Base-by-base conservation (phyloP, 2,113 vertebrate species). In the Gavialis gangeticus region DNA sequence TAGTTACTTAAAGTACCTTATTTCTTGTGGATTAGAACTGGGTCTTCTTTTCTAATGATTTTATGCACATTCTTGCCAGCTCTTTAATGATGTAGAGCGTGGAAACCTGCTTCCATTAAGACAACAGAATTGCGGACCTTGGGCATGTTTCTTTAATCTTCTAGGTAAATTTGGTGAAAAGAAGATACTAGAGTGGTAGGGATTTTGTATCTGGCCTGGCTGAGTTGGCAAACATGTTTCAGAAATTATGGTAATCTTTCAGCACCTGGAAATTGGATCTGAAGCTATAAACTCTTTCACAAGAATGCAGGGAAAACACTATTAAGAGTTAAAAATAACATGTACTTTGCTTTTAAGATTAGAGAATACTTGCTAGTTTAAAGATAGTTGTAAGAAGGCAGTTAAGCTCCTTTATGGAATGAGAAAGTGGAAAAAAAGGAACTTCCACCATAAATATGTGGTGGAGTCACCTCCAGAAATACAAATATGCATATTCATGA, bases 401-500 rank as follows among this genome's bases (percentile, higher is more conserved):
- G 14, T 1, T 46, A 3, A 0, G 0, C 28, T 85, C 71, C 15
- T 84, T 78, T 58, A 19, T 82, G 27, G 84, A 67, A 6, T 14
- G 5, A 0, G 0, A 62, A 55, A 71, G 24, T 63, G 60, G 76
- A 79, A 5, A 28, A n/a, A 46, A 10, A 84, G 27, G 54, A 76
- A 1, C 4, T 2, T 75, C 59, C 5, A 10, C 25, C 71, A 58
- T 62, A 10, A 21, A 8, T 8, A 79, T 17, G 17, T 7, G 37
- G 57, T 28, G 1, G 1, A 5, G 2, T 27, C 9, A 59, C 24
- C 4, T 10, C 46, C 64, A 28, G 30, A 12, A 30, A 16, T 24
- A 46, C 0, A 0, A 12, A 63, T 56, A 1, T 71, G 2, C 46
- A 46, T 69, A 1, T 71, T 2, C 46, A 46, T 69, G 55, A 25